These are phyloP conservation scores for Trachymyrmex septentrionalis DNA, from an alignment of 1,140 invertebrate species.

Conservation along the genomic window DNA sequence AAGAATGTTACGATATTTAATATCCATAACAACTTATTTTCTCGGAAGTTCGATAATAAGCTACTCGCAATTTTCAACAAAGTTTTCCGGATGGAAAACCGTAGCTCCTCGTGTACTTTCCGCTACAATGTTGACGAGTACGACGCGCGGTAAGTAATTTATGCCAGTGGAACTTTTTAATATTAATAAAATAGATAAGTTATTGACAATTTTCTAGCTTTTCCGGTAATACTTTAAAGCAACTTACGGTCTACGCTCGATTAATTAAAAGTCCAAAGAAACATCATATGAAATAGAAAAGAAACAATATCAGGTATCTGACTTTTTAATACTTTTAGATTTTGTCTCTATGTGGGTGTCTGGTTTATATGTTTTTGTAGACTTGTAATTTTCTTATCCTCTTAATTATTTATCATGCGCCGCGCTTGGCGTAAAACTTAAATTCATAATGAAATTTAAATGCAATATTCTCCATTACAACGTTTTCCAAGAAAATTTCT, in stretches of 20 bases:
- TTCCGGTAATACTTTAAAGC: background rate
- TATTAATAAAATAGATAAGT: slow-evolving; percentile 50
- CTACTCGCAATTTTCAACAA: slow-evolving; percentile 48
- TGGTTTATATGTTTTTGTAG: background rate
- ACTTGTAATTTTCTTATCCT: background rate
- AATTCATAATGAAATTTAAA: slow-evolving; percentile 41
- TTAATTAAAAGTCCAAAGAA: slow-evolving; percentile 22
- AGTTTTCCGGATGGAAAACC: slow-evolving; percentile 48
- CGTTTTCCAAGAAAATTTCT: slow-evolving; percentile 23
- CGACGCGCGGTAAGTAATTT: slow-evolving; percentile 48
- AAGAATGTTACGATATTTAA: slow-evolving; percentile 60
- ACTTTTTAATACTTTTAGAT: background rate
- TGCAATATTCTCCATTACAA: slow-evolving; percentile 17
- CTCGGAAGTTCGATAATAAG: slow-evolving; percentile 56
- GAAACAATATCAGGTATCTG: background rate
- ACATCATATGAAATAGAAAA: slow-evolving; percentile 8
- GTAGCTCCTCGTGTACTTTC: slow-evolving; percentile 29
- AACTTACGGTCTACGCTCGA: background rate
- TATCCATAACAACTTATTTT: slow-evolving; percentile 54
- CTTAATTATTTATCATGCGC: background rate
- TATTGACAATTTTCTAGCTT: slow-evolving; percentile 47
- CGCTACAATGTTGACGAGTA: slow-evolving; percentile 45
- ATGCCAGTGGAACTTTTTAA: slow-evolving; percentile 56
- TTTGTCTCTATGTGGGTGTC: background rate
- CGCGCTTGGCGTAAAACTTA: background rate